Base-by-base conservation (phyloP, 2,888 invertebrate species). In the Euphydryas editha region DNA sequence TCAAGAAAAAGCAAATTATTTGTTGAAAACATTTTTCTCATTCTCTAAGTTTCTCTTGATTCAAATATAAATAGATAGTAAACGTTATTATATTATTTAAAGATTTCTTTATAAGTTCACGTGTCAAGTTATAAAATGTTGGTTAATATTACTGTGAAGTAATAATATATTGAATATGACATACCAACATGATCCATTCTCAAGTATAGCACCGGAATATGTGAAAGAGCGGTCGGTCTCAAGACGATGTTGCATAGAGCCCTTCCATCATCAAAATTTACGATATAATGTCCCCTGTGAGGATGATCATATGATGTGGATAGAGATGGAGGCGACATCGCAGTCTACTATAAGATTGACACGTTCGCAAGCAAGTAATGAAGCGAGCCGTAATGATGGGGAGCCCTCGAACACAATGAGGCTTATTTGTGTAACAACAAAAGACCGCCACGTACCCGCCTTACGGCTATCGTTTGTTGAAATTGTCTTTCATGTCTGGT, bases 401-500 rank as follows among this genome's bases (percentile, higher is more conserved):
- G 80, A 76, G 75, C 76, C 74, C 76, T 77, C 76, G 71, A 77
- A 75, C 78, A 80, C 81, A 86, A 87, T 83, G 81, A 86, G 76
- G 86, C 84, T 83, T 81, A 83, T 85, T 84, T 68, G 65, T 65
- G 72, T 76, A 75, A 81, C 81, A 83, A 83, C 80, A 79, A 68
- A 69, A 59, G 65, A 49, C 64, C 70, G 77, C 77, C 81, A 81
- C 80, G 79, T 77, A 80, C 74, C 70, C 24, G 66, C 72, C 68
- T 64, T 57, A 56, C 69, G 69, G 65, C 67, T 58, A 67, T 60
- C 64, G 62, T 70, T 65, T 49, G 65, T 49, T 62, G 42, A 49
- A 59, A 59, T 66, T 69, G 66, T 66, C 66, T 63, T 66, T 66
- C 51, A 66, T 66, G 51, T 66, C 62, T 55, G 44, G 57, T 58